Base-by-base conservation (phyloP, 2,888 invertebrate species). In the Laspeyria flexula region DNA sequence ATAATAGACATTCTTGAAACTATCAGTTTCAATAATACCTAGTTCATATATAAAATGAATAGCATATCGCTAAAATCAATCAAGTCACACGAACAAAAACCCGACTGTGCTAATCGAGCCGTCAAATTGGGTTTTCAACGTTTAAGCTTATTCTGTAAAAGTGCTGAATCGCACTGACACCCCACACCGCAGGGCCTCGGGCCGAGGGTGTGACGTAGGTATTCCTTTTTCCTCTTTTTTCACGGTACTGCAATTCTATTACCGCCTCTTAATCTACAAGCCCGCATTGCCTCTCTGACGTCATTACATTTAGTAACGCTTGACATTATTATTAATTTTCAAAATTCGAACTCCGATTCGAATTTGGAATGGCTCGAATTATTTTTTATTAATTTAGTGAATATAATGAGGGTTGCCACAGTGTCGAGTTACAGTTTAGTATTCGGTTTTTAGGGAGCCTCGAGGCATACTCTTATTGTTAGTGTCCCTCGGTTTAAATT, bases 81-180 rank as follows among this genome's bases (percentile, higher is more conserved):
- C 74, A 71, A 60, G 52, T 60, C 51, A 52, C 55, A 56, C 65
- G 72, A 78, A 73, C 65, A 73, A 73, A 74, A 74, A 67, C 59
- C 57, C 43, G 60, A 56, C 68, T 52, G 81, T 83, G 86, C 80
- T 89, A 88, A 89, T 88, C 88, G 86, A 85, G 78, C 85, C 91
- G 86, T 87, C 87, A 91, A 91, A 90, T 91, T 90, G 88, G 86
- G 88, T 90, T 90, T 85, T 86, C 85, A 85, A 78, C 88, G 80
- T 84, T 85, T 80, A 82, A 88, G 87, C 87, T 83, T 81, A 83
- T 86, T 85, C 78, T 75, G 80, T 71, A 67, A 88, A 90, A 90
- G 77, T 85, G 91, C 91, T 90, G 90, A 90, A 64, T 85, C 79
- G 84, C 80, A 76, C 81, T 72, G 75, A 79, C 86, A 69, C 85